phyloP scores from a whole-genome alignment of 2,888 invertebrate species.

The Pyrrhosoma nymphula region DNA sequence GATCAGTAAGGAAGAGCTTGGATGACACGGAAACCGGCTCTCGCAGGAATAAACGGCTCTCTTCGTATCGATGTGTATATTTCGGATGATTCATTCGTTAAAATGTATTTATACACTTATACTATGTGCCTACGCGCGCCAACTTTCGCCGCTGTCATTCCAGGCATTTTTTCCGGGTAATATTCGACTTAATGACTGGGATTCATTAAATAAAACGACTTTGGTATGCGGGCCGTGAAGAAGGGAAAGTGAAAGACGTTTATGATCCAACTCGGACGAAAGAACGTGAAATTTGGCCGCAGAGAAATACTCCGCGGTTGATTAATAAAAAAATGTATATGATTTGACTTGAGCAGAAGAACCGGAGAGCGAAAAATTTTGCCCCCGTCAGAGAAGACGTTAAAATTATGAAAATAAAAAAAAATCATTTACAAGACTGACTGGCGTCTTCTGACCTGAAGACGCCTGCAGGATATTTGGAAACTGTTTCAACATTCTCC shows the following conservation, averaged over 20 bases:
- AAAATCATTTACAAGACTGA: no score
- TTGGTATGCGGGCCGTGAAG: not conserved
- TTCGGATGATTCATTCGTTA: not conserved
- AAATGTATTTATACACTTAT: not conserved
- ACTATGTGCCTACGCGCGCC: not conserved
- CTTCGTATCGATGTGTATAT: not conserved
- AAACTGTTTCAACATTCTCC: no score
- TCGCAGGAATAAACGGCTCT: not conserved
- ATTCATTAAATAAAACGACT: not conserved
- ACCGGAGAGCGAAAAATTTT: not conserved
- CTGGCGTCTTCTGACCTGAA: no score
- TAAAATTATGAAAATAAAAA: no score
- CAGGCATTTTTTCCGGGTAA: not conserved
- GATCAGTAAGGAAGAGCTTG: not conserved
- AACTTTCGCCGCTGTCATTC: not conserved
- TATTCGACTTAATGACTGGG: not conserved
- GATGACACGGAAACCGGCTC: not conserved
- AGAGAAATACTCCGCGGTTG: not conserved
- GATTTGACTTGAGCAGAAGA: not conserved
- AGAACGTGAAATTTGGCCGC: not conserved
- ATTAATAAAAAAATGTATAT: not conserved
- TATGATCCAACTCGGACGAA: not conserved
- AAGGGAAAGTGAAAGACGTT: constrained; percentile 15
- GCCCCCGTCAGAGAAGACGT: not conserved
- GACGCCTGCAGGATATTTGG: no score